These are phyloP conservation scores for Ardeotis arabs DNA, from an alignment of 2,113 vertebrate species.

Conservation along the genomic window DNA sequence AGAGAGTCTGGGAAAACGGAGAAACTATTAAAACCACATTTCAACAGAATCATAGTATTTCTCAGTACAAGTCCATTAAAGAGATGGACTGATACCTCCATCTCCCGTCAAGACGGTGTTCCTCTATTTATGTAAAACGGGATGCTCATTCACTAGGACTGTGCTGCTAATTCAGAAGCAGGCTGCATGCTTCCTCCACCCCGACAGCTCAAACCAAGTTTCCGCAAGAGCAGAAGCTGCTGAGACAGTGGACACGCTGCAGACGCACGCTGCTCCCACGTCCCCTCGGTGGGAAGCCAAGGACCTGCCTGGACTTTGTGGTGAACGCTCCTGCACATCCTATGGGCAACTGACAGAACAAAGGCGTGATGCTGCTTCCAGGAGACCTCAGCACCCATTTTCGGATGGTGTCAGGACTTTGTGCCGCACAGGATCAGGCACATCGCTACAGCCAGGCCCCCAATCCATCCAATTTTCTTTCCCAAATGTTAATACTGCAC, in stretches of 20 bases:
- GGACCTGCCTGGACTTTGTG: rapidly evolving
- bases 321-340: neutral
- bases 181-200: rapidly evolving
- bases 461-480: neutral
- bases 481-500: neutral
- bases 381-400: neutral
- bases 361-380: neutral
- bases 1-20: neutral
- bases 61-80: neutral
- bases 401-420: neutral
- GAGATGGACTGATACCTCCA: neutral
- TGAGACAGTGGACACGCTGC: neutral
- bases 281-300: neutral
- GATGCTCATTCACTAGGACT: neutral
- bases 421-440: neutral
- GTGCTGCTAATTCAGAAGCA: neutral
- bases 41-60: slow-evolving; percentile 12
- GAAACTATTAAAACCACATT: slow-evolving; percentile 8
- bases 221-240: rapidly evolving
- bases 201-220: too few species aligned
- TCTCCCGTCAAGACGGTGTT: neutral
- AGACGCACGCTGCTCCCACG: neutral
- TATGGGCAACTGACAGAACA: rapidly evolving
- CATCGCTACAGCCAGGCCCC: neutral
- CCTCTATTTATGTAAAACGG: neutral